phyloP scores from a whole-genome alignment of 53 echinoderm and acorn worm species.

The Mesocentrotus franciscanus region DNA sequence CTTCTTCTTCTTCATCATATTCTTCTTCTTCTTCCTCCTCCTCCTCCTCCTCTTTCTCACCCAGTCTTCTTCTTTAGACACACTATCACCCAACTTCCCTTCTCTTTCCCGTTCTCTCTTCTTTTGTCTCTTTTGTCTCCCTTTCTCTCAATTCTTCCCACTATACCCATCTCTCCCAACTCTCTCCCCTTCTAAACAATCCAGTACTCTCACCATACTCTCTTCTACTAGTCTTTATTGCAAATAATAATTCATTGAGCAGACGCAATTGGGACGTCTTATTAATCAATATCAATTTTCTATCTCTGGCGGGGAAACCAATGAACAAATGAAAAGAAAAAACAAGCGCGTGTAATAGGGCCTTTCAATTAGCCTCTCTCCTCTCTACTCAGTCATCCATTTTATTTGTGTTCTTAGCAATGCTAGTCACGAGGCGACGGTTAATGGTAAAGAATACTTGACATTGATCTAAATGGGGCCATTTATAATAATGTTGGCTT shows the following conservation, averaged over 20 bases:
- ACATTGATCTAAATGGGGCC: constrained; percentile 21
- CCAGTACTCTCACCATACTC: neutral
- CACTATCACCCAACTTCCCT: neutral
- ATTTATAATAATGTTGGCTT: constrained; percentile 49
- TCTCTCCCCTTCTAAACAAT: neutral
- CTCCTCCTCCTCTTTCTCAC: neutral
- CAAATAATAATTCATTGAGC: constrained; percentile 36
- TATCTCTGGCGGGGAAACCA: neutral
- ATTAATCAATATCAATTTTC: constrained; percentile 60
- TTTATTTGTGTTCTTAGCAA: constrained; percentile 1
- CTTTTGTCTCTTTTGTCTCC: too few species aligned
- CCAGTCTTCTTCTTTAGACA: neutral
- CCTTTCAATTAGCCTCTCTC: constrained; percentile 19
- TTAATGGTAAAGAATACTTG: constrained; percentile 39
- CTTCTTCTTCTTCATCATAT: neutral
- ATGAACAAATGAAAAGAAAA: constrained; percentile 38
- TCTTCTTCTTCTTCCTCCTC: neutral
- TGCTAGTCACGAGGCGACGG: neutral
- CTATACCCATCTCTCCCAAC: neutral
- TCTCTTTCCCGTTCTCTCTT: neutral
- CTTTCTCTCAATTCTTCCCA: neutral
- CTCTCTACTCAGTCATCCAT: constrained; percentile 27
- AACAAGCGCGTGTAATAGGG: constrained; percentile 35
- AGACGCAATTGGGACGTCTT: constrained; percentile 56
- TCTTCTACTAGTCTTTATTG: constrained; percentile 16